Evolutionary conservation across 2,113 vertebrate genomes (phyloP), one percentile per base, ranked within the genome.

Genomic region (Bothrops jararaca): DNA sequence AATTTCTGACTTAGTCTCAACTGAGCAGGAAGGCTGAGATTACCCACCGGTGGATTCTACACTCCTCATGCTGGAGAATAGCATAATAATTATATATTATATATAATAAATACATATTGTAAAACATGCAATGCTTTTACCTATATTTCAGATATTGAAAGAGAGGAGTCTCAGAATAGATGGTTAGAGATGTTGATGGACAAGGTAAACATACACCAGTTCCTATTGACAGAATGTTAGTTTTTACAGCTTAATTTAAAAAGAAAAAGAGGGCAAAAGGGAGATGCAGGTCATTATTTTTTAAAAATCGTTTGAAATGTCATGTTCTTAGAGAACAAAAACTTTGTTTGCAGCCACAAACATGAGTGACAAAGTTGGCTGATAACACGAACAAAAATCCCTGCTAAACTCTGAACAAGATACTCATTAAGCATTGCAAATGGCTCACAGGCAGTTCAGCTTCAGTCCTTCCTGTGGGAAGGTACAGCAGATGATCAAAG

Each of bases 401-500:
- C 85, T 93, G 91, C 64, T 93, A 94, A 85, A 97, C 94, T 94
- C 94, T 11, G 3, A 89, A 87, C 29, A 96, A 50, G 94, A 95
- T 88, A 93, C 92, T 97, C 94, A 94, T 96, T 95, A 95, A 91
- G 93, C 92, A 85, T 1, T 80, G 93, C 12, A 85, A 97, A 92
- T 69, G 93, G 95, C 92, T 95, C 94, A 86, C 60, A 94, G 94
- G 95, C 94, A 95, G 96, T 95, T 29, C 91, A 91, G 93, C 93
- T 93, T 3, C 85, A 95, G 95, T 94, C 94, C 94, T 93, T 95
- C 95, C 89, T 94, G 3, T 80, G 88, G 94, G 94, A 97, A 89
- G 45, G 4, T 8, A 64, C 57, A 95, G 95, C 86, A 95, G 92
- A 93, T 94, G 96, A 97, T 97, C 93, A 95, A 92, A 93, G 95